Evolutionary conservation across 2,113 vertebrate genomes (phyloP).

Genomic region (Camelus dromedarius): DNA sequence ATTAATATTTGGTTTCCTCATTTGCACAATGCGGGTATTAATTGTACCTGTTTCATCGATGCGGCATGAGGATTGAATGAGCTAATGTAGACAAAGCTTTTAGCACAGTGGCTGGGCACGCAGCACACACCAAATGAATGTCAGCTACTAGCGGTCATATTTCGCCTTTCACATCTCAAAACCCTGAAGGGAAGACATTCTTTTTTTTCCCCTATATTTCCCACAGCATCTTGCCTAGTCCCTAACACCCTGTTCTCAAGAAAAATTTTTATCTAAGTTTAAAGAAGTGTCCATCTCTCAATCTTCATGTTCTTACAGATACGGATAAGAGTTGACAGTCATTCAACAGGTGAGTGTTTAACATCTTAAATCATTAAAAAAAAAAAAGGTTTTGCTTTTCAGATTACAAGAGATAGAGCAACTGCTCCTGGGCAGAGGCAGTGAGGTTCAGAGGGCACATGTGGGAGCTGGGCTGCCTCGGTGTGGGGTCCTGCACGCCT

Average conservation of each 20-base stretch:
- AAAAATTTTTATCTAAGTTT: background rate
- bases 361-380: background rate
- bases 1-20: background rate
- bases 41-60: background rate
- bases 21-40: background rate
- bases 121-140: accelerated
- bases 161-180: background rate
- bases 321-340: background rate
- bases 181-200: background rate
- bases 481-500: background rate
- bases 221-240: background rate
- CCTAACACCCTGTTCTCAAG: background rate
- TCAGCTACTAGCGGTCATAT: background rate
- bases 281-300: background rate
- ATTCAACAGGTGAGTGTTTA: background rate
- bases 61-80: background rate
- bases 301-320: conserved; percentile 1
- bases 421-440: background rate
- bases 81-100: background rate
- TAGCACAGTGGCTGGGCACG: background rate
- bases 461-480: background rate
- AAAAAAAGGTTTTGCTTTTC: background rate
- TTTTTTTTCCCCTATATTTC: background rate
- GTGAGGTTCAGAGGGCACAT: background rate
- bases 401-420: background rate